A percentile compares a stretch with the other conserved stretches of the same genome.
phyloP scores from a whole-genome alignment of 2,797 vertebrate species.

The Siniperca undulata region DNA sequence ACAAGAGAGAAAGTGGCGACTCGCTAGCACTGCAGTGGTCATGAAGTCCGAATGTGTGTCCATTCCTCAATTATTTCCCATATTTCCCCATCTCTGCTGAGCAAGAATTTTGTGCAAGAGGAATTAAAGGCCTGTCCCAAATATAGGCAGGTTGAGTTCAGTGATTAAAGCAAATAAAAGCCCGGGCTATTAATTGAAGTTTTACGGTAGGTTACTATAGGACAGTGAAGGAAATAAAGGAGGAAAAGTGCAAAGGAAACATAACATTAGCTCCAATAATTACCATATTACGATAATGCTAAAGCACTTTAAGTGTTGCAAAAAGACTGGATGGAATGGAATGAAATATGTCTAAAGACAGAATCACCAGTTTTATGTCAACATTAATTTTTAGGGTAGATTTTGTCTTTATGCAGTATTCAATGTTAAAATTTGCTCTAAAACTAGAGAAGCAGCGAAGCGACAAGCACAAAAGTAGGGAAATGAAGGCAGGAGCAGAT shows the following conservation, averaged over 20 bases:
- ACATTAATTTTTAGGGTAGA: neutral
- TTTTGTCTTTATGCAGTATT: conserved; percentile 18
- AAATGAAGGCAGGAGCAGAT: conserved; percentile 47
- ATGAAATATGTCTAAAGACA: conserved; percentile 14
- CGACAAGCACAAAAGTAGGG: conserved; percentile 17
- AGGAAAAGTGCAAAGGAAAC: conserved; percentile 40
- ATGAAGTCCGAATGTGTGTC: no score
- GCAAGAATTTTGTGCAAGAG: no score
- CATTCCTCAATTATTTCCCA: no score
- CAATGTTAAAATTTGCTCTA: conserved; percentile 2
- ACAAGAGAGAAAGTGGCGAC: no score
- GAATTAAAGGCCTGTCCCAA: no score
- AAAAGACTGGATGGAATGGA: conserved; percentile 24
- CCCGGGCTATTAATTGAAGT: no score
- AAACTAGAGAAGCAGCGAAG: conserved; percentile 17
- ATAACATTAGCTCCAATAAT: neutral
- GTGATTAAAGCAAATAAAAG: no score
- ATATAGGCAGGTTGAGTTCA: no score
- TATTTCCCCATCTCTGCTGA: no score
- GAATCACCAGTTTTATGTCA: conserved; percentile 6
- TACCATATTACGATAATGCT: neutral
- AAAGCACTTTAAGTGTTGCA: neutral
- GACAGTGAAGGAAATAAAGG: conserved; percentile 32
- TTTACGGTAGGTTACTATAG: neutral
- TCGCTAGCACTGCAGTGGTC: no score